Evolutionary conservation across 1,140 invertebrate genomes (phyloP).

Genomic region (Drosophila elegans): DNA sequence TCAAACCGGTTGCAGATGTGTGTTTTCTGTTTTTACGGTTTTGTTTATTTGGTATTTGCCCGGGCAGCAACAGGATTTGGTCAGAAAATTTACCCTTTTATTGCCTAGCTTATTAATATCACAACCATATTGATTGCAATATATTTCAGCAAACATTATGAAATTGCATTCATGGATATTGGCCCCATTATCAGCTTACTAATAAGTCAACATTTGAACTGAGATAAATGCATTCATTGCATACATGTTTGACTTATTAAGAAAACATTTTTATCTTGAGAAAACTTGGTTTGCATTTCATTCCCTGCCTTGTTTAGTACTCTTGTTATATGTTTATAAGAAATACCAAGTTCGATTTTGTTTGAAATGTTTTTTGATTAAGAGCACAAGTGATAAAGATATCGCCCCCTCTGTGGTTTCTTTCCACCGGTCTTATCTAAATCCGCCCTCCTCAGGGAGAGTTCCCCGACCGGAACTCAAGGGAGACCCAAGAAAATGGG

Average conservation of each 20-base stretch:
- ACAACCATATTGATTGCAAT: slow-evolving; percentile 4
- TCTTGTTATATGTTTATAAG: slow-evolving; percentile 2
- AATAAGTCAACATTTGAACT: slow-evolving; percentile 22
- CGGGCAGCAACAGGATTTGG: slow-evolving; percentile 1
- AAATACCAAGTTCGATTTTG: background rate
- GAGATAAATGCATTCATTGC: slow-evolving; percentile 24
- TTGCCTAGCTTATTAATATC: background rate
- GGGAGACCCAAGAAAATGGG: background rate
- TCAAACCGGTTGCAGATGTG: slow-evolving; percentile 27
- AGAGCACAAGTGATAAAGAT: background rate
- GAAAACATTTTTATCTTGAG: slow-evolving; percentile 22
- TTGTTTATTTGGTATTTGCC: slow-evolving; percentile 17
- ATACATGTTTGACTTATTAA: slow-evolving; percentile 21
- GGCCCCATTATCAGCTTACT: slow-evolving; percentile 4
- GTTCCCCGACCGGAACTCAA: background rate
- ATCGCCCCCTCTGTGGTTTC: slow-evolving; percentile 7
- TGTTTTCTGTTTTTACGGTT: slow-evolving; percentile 1
- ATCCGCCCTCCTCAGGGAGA: slow-evolving; percentile 5
- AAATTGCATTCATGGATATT: slow-evolving; percentile 21
- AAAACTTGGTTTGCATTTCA: slow-evolving; percentile 15
- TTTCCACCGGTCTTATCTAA: slow-evolving; percentile 9
- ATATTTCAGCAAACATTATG: slow-evolving; percentile 15
- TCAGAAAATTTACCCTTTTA: slow-evolving; percentile 1
- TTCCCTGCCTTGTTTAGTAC: background rate
- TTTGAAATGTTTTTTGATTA: background rate